These are phyloP conservation scores for Panopea generosa DNA, from an alignment of 2,888 invertebrate species.

Conservation along the genomic window DNA sequence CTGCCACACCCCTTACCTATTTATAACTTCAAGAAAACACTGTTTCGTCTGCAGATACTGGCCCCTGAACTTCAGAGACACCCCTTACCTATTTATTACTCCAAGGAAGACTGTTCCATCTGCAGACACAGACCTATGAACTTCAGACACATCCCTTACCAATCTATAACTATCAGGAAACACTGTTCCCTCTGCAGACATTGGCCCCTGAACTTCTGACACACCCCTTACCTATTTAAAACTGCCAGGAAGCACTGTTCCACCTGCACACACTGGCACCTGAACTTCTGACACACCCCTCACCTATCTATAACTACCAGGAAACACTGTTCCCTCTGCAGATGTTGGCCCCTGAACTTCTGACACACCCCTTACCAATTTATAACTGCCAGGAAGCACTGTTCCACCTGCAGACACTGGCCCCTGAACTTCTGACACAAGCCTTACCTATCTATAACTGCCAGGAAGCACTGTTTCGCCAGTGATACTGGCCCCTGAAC, in stretches of 20 bases:
- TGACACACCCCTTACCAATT: constrained; percentile 92
- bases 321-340: constrained; percentile 92
- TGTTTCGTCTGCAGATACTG: constrained; percentile 92
- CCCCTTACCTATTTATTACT: constrained; percentile 90
- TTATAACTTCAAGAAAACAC: constrained; percentile 89
- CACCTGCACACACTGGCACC: constrained; percentile 92
- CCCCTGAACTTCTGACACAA: constrained; percentile 93
- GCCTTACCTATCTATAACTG: constrained; percentile 91
- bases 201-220: constrained; percentile 92
- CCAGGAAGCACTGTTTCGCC: constrained; percentile 91
- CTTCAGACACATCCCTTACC: constrained; percentile 93
- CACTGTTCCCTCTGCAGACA: constrained; percentile 92
- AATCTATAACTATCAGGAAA: constrained; percentile 89
- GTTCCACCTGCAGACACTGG: constrained; percentile 91
- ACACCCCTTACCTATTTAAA: constrained; percentile 91
- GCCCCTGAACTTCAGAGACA: constrained; percentile 92
- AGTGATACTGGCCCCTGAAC: constrained; percentile 91
- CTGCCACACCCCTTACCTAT: constrained; percentile 91
- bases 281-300: constrained; percentile 93
- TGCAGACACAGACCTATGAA: constrained; percentile 92
- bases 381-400: constrained; percentile 89
- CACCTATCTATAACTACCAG: constrained; percentile 88
- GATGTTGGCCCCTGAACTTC: constrained; percentile 91
- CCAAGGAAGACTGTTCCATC: constrained; percentile 91
- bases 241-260: constrained; percentile 90